These are phyloP conservation scores for Parnassius glacialis DNA, from an alignment of 2,888 invertebrate genomes.

Conservation along the genomic window DNA sequence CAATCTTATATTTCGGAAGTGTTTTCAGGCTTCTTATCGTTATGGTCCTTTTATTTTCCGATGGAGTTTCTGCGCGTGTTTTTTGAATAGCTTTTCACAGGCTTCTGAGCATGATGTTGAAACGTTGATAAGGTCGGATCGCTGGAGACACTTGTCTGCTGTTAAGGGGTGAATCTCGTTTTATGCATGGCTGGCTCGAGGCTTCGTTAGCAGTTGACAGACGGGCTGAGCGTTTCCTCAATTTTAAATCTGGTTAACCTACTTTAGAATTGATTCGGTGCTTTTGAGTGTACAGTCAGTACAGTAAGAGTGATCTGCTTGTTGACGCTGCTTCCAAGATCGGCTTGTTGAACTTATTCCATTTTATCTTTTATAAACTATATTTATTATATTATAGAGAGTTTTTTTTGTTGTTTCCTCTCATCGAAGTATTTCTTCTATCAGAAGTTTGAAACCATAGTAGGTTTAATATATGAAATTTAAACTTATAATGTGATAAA, in stretches of 20 bases:
- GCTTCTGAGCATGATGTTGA: constrained; percentile 10
- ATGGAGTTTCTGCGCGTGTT: constrained; percentile 1
- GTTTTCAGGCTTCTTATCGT: not conserved
- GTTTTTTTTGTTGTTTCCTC: too few species aligned
- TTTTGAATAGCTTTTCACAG: constrained; percentile 10
- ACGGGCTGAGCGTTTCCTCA: constrained; percentile 25
- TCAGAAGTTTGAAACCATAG: too few species aligned
- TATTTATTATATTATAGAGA: too few species aligned
- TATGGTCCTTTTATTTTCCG: not conserved
- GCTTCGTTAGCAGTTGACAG: constrained; percentile 42
- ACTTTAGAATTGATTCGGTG: not conserved
- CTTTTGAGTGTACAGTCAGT: too few species aligned
- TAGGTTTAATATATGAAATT: too few species aligned
- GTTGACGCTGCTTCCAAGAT: too few species aligned
- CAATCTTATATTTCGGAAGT: not conserved
- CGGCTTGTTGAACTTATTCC: too few species aligned
- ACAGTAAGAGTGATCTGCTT: too few species aligned
- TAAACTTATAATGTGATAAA: too few species aligned
- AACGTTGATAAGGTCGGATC: constrained; percentile 32
- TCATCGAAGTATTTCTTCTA: too few species aligned
- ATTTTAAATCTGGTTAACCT: constrained; percentile 4
- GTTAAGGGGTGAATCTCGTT: constrained; percentile 51
- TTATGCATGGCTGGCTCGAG: constrained; percentile 50
- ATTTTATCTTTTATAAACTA: too few species aligned
- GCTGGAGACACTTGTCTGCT: constrained; percentile 33